Percentiles rank a stretch among this genome's conserved stretches.
Evolutionary conservation across 2,888 invertebrate species (phyloP).

Genomic region (Megastigmus dorsalis): DNA sequence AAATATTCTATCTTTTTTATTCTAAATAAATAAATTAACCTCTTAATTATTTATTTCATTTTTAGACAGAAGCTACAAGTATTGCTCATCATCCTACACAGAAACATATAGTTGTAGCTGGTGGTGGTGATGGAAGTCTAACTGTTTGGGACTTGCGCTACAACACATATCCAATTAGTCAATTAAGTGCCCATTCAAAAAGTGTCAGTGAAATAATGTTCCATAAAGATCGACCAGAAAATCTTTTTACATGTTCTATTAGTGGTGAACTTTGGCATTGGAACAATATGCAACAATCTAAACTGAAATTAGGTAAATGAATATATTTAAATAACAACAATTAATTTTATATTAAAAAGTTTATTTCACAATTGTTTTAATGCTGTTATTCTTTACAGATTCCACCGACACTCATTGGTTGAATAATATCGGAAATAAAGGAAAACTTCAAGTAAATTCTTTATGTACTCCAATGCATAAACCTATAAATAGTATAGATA

Average conservation of each 20-base stretch:
- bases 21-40: neutral
- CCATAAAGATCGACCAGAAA: constrained; percentile 89
- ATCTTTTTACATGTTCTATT: constrained; percentile 87
- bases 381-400: constrained; percentile 59
- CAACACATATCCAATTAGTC: constrained; percentile 87
- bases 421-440: constrained; percentile 75
- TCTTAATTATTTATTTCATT: constrained; percentile 14
- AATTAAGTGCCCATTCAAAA: constrained; percentile 85
- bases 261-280: constrained; percentile 94
- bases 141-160: constrained; percentile 94
- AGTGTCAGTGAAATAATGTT: constrained; percentile 91
- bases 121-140: constrained; percentile 89
- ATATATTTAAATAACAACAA: constrained; percentile 45
- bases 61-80: constrained; percentile 82
- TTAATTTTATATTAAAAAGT: constrained; percentile 75
- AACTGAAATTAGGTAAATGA: constrained; percentile 66
- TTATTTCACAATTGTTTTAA: constrained; percentile 60
- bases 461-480: constrained; percentile 85
- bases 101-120: constrained; percentile 88
- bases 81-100: constrained; percentile 91
- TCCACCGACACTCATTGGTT: constrained; percentile 75
- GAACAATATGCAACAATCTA: constrained; percentile 77
- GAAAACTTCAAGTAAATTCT: constrained; percentile 81
- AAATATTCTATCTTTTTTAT: no score
- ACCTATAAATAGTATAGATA: constrained; percentile 88